Evolutionary conservation across 2,113 vertebrate genomes (phyloP).

Genomic region (Pristiophorus japonicus): DNA sequence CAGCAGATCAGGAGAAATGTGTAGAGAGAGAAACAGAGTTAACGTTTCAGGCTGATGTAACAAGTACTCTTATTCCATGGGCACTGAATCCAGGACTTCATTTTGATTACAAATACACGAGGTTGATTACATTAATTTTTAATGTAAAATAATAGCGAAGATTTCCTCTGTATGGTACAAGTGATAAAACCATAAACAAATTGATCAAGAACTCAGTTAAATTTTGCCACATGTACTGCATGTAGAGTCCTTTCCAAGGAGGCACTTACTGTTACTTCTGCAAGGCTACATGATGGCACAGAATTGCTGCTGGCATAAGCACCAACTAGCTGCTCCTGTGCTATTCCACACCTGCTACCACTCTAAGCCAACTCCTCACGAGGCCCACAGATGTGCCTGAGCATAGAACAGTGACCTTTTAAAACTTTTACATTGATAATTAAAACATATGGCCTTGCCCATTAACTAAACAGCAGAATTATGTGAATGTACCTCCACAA

Average conservation of each 20-base stretch:
- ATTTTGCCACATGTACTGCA: not conserved
- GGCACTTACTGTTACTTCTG: not conserved
- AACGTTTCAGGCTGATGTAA: not conserved
- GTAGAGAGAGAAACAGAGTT: too few relatives aligned
- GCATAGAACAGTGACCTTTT: not conserved
- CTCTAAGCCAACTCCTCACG: not conserved
- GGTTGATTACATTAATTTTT: not conserved
- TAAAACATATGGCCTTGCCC: not conserved
- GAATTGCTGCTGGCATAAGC: not conserved
- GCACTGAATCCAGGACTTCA: not conserved
- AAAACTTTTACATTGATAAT: not conserved
- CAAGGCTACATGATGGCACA: not conserved
- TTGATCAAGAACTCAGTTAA: not conserved
- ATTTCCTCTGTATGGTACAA: not conserved
- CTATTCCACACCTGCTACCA: not conserved
- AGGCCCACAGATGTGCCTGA: not conserved
- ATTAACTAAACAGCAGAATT: not conserved
- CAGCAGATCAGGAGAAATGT: too few relatives aligned
- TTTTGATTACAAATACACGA: not conserved
- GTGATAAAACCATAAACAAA: not conserved
- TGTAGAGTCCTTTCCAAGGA: not conserved
- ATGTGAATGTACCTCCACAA: not conserved
- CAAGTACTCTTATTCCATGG: not conserved
- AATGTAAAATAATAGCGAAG: not conserved
- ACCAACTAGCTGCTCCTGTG: not conserved